Conservation (phyloP, 35 echinoderm and acorn worm species). For the Eucidaris tribuloides region DNA sequence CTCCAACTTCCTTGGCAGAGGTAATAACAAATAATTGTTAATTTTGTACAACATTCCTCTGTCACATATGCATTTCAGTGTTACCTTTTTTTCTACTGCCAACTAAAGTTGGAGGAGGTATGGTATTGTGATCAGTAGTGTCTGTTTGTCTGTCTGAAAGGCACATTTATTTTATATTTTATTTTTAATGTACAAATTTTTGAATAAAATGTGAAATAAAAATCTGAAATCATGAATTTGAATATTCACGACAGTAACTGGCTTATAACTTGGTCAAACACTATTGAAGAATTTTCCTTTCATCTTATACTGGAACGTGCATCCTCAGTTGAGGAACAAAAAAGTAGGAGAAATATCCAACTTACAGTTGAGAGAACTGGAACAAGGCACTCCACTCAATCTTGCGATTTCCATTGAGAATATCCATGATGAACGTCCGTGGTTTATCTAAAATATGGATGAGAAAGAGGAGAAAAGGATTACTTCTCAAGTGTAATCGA, state of each 20-base stretch:
- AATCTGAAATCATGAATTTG: neutral
- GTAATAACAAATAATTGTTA: no score
- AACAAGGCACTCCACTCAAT: slow-evolving; percentile 59
- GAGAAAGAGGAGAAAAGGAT: no score
- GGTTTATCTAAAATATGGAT: neutral
- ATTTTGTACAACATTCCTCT: no score
- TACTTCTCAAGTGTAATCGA: no score
- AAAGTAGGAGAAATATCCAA: neutral
- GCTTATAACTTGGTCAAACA: neutral
- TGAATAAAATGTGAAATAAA: neutral
- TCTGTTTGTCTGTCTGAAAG: no score
- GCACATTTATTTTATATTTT: no score
- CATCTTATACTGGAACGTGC: neutral
- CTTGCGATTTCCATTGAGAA: slow-evolving; percentile 72
- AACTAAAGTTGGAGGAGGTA: no score
- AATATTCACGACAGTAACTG: neutral
- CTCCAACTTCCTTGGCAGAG: no score
- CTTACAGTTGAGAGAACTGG: slow-evolving; percentile 92
- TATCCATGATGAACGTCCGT: slow-evolving; percentile 49
- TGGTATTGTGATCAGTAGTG: no score
- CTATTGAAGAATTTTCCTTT: neutral
- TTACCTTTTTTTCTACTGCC: no score
- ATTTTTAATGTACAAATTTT: neutral
- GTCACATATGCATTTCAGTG: no score
- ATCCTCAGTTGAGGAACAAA: neutral